Evolutionary conservation across 2,797 vertebrate genomes (phyloP).

Genomic region (Microctenopoma lineatum): DNA sequence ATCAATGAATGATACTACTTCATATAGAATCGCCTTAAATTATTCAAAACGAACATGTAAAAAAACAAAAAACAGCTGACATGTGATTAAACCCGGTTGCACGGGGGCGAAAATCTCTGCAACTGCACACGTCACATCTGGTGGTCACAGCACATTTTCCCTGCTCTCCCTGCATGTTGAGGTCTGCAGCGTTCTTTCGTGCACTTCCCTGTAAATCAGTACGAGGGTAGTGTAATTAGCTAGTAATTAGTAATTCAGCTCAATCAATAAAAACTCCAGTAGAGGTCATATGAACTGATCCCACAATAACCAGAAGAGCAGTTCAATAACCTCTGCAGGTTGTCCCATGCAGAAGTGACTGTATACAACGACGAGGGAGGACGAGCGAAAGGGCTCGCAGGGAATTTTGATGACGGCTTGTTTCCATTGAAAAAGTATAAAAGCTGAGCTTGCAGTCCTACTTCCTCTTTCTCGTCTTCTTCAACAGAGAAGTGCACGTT

Average conservation of each 20-base stretch:
- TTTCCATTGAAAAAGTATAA: conserved; percentile 72
- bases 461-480: conserved; percentile 72
- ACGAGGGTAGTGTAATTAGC: conserved; percentile 22
- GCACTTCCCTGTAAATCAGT: neutral
- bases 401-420: conserved; percentile 56
- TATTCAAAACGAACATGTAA: neutral
- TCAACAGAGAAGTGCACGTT: conserved; percentile 74
- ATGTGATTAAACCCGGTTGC: conserved; percentile 12
- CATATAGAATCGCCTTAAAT: neutral
- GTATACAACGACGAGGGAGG: conserved; percentile 30
- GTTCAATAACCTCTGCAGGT: conserved; percentile 63
- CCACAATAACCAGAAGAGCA: conserved; percentile 28
- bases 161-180: neutral
- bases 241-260: neutral
- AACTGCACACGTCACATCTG: neutral
- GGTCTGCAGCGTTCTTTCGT: neutral
- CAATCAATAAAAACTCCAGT: conserved; percentile 61
- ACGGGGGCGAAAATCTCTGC: no score
- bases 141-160: conserved; percentile 13
- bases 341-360: conserved; percentile 63
- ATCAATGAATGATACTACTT: neutral
- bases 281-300: conserved; percentile 24
- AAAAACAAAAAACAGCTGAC: neutral
- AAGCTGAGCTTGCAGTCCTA: conserved; percentile 73
- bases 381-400: neutral